These are phyloP conservation scores for Syngnathoides biaculeatus DNA, from an alignment of 2,113 vertebrate species.

Conservation along the genomic window DNA sequence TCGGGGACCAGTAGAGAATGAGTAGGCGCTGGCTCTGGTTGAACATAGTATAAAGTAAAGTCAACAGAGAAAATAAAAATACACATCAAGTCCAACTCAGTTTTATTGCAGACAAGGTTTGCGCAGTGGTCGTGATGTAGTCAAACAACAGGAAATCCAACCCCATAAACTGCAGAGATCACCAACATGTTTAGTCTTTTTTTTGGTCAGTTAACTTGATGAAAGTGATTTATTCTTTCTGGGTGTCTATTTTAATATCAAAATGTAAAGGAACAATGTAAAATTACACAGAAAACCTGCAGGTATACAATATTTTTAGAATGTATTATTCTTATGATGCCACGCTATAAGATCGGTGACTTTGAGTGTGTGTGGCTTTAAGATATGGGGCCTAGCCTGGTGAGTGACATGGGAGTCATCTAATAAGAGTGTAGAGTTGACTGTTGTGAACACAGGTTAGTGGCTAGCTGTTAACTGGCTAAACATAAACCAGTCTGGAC, in stretches of 20 bases:
- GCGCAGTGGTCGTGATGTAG: background rate
- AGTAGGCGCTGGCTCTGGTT: constrained; percentile 71
- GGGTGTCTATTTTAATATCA: background rate
- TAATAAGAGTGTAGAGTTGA: too few relatives aligned
- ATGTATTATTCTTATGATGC: too few relatives aligned
- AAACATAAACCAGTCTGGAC: too few relatives aligned
- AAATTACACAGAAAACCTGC: background rate
- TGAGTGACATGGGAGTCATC: too few relatives aligned
- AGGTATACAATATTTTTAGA: too few relatives aligned
- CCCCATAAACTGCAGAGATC: background rate
- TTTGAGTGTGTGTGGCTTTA: too few relatives aligned
- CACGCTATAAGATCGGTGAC: too few relatives aligned
- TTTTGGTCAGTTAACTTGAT: too few relatives aligned
- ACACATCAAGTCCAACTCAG: background rate
- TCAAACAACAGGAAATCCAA: background rate
- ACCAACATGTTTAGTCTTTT: background rate
- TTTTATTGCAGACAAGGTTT: background rate
- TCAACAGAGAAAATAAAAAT: constrained; percentile 2
- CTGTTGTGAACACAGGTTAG: too few relatives aligned
- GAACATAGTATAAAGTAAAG: constrained; percentile 8
- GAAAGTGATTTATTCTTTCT: background rate
- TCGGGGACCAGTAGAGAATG: constrained; percentile 72
- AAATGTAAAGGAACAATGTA: background rate
- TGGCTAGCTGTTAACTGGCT: too few relatives aligned
- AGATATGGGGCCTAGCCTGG: too few relatives aligned